Evolutionary conservation across 2,888 invertebrate species (phyloP), one percentile per base, ranked within the genome.

Genomic region (Agonopterix alstromeriana): DNA sequence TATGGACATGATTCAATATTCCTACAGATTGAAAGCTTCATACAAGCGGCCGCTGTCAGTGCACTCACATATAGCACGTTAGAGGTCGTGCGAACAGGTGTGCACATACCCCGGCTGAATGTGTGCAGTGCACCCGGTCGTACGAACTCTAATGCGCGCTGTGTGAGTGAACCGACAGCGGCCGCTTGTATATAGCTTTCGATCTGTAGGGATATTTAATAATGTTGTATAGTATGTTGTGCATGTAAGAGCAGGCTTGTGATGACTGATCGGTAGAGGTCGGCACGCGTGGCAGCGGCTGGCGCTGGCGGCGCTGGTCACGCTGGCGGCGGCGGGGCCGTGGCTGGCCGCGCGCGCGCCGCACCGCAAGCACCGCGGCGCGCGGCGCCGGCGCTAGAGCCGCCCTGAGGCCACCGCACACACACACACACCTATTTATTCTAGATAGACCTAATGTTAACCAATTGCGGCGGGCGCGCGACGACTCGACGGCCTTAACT

Each of bases 361-460:
- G 70, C 89, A 88, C 77, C 87, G 89, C 84, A 88, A 89, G 82
- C 89, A 89, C 73, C 89, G 89, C 82, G 89, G 89, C 82, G 88
- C 86, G 77, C 86, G 89, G 86, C 86, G 77, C 78, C 86, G 89
- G 86, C 86, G 77, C 78, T 86, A 83, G 86, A 88, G 73, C 89
- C 89, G 69, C 88, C 87, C 79, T 87, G 87, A 87, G 73, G 75
- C 50, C 51, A 27, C 55, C 51, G 51, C 66, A 55, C 42, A 46
- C 43, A 43, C 53, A 41, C 58, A 52, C 56, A 60, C 65, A 67
- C 65, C 65, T 82, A 84, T 83, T 84, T 82, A 84, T 83, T 83
- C 77, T 87, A 87, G 87, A 87, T 87, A 87, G 87, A 82, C 70
- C 77, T 87, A 87, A 86, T 82, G 78, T 85, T 84, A 83, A 81